Evolutionary conservation across 2,888 invertebrate genomes (phyloP).

Genomic region (Melipona beecheii): DNA sequence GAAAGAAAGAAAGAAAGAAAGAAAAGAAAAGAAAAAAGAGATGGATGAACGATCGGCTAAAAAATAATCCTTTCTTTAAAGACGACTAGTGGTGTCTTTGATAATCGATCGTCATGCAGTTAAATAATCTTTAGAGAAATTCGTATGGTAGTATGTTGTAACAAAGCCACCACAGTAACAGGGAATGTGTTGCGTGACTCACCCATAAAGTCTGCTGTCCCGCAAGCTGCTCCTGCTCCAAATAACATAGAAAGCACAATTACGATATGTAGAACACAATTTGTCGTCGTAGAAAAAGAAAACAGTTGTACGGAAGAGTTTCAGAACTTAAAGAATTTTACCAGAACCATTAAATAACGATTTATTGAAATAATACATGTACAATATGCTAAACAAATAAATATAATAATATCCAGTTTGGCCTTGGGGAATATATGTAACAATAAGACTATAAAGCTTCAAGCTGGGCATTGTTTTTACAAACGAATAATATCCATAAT

Average conservation of each 20-base stretch:
- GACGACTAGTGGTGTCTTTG: conserved; percentile 65
- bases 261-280: conserved; percentile 70
- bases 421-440: conserved; percentile 65
- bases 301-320: conserved; percentile 50
- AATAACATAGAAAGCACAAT: conserved; percentile 80
- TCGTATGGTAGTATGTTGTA: conserved; percentile 62
- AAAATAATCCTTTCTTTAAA: conserved; percentile 71
- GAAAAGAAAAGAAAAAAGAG: background rate
- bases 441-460: conserved; percentile 57
- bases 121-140: conserved; percentile 63
- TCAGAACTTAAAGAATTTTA: conserved; percentile 66
- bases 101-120: conserved; percentile 72
- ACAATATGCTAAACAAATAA: conserved; percentile 76
- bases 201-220: conserved; percentile 95
- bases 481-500: conserved; percentile 49
- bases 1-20: background rate
- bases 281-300: conserved; percentile 25
- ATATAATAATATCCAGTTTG: conserved; percentile 70
- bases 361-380: conserved; percentile 79
- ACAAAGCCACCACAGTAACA: conserved; percentile 79
- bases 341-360: conserved; percentile 75
- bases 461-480: conserved; percentile 52
- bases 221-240: conserved; percentile 93
- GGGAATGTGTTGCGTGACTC: conserved; percentile 82
- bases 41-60: conserved; percentile 40